Base-by-base conservation (phyloP, 2,797 vertebrate species). In the Muscicapa striata region DNA sequence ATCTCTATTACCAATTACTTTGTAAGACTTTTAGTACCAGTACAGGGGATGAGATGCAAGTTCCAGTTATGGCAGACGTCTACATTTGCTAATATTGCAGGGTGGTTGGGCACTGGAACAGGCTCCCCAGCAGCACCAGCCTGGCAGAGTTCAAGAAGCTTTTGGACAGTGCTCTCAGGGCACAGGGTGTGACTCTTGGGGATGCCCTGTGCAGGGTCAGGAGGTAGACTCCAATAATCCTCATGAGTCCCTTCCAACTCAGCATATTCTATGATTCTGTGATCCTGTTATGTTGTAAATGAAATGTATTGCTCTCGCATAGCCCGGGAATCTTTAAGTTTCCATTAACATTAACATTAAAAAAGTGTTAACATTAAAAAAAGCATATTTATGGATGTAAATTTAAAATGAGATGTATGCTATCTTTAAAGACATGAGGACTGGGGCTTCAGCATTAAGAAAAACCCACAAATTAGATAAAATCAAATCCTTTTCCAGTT, bases 141-240 rank as follows among this genome's bases (percentile, higher is more conserved):
- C 40, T 59, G 66, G 4, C 7, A 24, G n/a, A 72, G 18, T 3
- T 6, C 40, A 36, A 15, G 45, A 23, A 17, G 30, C 0, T 0
- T 72, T 59, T 41, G 26, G 22, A 59, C 2, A 72, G 2, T 1
- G 4, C 30, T 66, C 18, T 41, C 11, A 3, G 9, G 15, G 15
- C 34, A 84, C 34, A 3, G 15, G 15, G 5, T 52, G n/a, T 23
- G 51, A 4, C 0, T 77, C 29, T 36, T 72, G 38, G 15, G 30
- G 34, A 48, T 22, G 34, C 4, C 9, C 38, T 34, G 15, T 22
- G n/a, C 21, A 40, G n/a, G 13, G 13, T 30, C 40, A 40, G 38
- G 40, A 77, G 58, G 0, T 52, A 15, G 18, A 72, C 24, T 70
- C 32, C 12, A 27, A 0, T 64, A 15, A 46, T 72, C 45, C 11